Percentiles rank a stretch among this genome's conserved stretches.
phyloP scores from a whole-genome alignment of 2,888 invertebrate genomes.

The Bombylius discolor region DNA sequence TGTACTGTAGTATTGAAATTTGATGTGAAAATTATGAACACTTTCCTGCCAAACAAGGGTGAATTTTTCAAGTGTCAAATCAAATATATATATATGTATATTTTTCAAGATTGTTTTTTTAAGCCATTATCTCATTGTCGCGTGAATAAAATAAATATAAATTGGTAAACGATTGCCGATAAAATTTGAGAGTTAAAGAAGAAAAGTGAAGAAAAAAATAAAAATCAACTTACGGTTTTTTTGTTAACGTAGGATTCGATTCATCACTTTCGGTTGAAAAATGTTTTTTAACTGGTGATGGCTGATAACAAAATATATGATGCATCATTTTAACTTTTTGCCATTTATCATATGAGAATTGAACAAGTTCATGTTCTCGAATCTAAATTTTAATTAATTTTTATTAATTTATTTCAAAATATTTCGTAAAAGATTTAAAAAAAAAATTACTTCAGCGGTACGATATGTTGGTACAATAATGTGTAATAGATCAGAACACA shows the following conservation, averaged over 20 bases:
- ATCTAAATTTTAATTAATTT: constrained; percentile 38
- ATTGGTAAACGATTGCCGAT: no score
- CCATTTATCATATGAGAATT: constrained; percentile 74
- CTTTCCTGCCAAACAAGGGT: neutral
- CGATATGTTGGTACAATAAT: constrained; percentile 67
- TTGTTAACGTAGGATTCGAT: constrained; percentile 37
- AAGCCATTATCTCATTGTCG: constrained; percentile 13
- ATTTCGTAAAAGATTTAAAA: neutral
- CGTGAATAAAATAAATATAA: neutral
- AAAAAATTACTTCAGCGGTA: constrained; percentile 56
- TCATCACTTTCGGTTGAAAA: constrained; percentile 66
- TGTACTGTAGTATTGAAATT: neutral
- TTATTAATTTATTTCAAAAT: constrained; percentile 1
- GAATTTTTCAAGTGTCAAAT: neutral
- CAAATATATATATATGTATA: neutral
- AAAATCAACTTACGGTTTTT: constrained; percentile 33
- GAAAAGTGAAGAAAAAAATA: no score
- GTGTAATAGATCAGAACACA: constrained; percentile 69
- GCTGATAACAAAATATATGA: constrained; percentile 79
- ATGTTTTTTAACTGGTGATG: constrained; percentile 68
- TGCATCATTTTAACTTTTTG: constrained; percentile 74
- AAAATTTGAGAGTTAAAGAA: no score
- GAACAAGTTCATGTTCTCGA: constrained; percentile 68
- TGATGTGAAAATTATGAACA: neutral
- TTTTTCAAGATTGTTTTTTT: constrained; percentile 4